Conservation (phyloP, 2,797 vertebrate species). For the Characodon lateralis region DNA sequence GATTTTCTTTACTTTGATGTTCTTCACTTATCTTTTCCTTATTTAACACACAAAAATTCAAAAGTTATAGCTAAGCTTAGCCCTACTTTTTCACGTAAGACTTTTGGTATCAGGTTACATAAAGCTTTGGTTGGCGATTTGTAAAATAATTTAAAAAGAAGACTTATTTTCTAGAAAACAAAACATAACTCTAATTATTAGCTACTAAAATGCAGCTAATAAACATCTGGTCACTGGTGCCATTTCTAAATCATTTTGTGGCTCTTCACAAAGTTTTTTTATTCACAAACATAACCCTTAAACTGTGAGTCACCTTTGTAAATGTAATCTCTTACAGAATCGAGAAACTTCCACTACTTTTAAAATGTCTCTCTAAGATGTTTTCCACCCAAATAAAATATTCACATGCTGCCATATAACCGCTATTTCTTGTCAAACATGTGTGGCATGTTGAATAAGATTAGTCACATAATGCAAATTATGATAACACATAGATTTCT, state of each 20-base stretch:
- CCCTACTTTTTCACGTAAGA: not conserved
- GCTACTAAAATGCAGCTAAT: too few species aligned
- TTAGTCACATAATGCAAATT: not conserved
- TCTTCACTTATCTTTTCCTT: constrained; percentile 88
- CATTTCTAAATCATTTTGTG: not conserved
- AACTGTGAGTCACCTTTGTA: not conserved
- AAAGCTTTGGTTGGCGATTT: not conserved
- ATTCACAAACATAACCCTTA: not conserved
- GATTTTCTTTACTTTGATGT: constrained; percentile 85
- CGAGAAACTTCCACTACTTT: not conserved
- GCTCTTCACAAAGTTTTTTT: not conserved
- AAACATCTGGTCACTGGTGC: not conserved
- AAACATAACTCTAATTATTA: not conserved
- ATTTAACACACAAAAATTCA: constrained; percentile 6
- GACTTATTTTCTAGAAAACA: not conserved
- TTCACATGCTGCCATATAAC: not conserved
- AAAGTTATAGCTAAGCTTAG: not conserved
- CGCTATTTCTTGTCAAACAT: not conserved
- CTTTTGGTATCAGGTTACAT: not conserved
- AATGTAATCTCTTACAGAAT: not conserved
- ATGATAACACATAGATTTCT: not conserved
- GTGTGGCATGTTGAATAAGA: not conserved
- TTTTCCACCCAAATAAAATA: not conserved
- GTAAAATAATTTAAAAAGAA: not conserved
- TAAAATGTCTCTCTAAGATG: not conserved